Conservation (phyloP, 2,888 invertebrate species). For the Dynastes tityus region DNA sequence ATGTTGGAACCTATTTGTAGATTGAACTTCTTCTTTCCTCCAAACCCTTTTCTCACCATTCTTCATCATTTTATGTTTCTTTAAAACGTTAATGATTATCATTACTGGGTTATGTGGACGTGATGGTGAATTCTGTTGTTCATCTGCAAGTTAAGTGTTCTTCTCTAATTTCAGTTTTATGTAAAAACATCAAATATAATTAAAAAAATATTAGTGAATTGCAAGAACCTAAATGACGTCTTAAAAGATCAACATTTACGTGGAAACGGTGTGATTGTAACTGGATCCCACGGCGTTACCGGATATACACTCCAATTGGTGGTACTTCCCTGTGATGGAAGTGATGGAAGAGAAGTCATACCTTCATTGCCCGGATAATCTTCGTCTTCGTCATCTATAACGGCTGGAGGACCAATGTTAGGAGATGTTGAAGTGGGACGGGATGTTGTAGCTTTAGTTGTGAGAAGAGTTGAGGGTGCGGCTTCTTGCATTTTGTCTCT, state of each 20-base stretch:
- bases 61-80: not conserved
- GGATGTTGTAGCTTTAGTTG: not conserved
- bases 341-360: slow-evolving; percentile 12
- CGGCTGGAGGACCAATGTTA: not conserved
- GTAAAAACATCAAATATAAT: no score
- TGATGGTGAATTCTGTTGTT: not conserved
- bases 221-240: no score
- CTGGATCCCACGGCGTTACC: slow-evolving; percentile 43
- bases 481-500: slow-evolving; percentile 59
- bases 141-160: no score
- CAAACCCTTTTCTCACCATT: not conserved
- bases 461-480: not conserved
- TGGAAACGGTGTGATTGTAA: slow-evolving; percentile 37
- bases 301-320: slow-evolving; percentile 45
- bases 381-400: not conserved
- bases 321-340: not conserved
- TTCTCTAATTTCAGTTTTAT: no score
- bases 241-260: slow-evolving; percentile 28
- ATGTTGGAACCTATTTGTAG: no score
- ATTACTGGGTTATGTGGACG: not conserved
- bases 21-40: not conserved
- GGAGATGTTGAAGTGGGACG: not conserved
- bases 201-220: no score
- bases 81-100: slow-evolving; percentile 4
- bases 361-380: not conserved